Percentiles rank a stretch among this genome's conserved stretches.
Conservation (phyloP, 2,888 invertebrate species). For the Eledona agricola region DNA sequence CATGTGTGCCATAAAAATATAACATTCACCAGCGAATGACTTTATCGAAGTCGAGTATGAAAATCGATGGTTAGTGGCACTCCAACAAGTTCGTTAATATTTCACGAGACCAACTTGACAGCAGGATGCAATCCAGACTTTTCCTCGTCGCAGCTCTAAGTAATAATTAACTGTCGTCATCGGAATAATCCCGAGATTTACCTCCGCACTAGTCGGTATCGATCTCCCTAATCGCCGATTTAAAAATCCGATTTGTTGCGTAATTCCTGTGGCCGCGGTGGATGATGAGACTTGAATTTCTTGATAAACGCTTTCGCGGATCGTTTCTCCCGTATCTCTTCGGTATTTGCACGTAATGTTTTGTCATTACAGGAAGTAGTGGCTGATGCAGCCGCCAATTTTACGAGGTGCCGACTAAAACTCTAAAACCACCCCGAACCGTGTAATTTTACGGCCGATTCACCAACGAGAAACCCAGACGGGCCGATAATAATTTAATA, state of each 20-base stretch:
- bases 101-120: constrained; percentile 28
- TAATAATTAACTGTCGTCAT: constrained; percentile 35
- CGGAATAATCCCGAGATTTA: constrained; percentile 16
- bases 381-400: constrained; percentile 20
- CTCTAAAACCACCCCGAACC: too few relatives aligned
- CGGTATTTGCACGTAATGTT: constrained; percentile 12
- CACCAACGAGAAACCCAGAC: constrained; percentile 18
- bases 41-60: constrained; percentile 28
- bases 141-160: too few relatives aligned
- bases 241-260: constrained; percentile 13
- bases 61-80: constrained; percentile 35
- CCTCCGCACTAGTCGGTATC: too few relatives aligned
- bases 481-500: constrained; percentile 22
- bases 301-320: background rate
- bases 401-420: constrained; percentile 20
- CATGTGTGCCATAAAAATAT: constrained; percentile 31
- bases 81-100: constrained; percentile 35
- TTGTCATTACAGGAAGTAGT: constrained; percentile 21
- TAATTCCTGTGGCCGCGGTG: constrained; percentile 7
- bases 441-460: constrained; percentile 15
- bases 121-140: constrained; percentile 27
- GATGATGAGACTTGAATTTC: constrained; percentile 1
- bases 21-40: constrained; percentile 30
- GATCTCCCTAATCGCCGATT: constrained; percentile 1
- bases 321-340: constrained; percentile 3